Evolutionary conservation across 1,140 invertebrate species (phyloP), one percentile per base, ranked within the genome.

Genomic region (Alviniconcha marisindica): DNA sequence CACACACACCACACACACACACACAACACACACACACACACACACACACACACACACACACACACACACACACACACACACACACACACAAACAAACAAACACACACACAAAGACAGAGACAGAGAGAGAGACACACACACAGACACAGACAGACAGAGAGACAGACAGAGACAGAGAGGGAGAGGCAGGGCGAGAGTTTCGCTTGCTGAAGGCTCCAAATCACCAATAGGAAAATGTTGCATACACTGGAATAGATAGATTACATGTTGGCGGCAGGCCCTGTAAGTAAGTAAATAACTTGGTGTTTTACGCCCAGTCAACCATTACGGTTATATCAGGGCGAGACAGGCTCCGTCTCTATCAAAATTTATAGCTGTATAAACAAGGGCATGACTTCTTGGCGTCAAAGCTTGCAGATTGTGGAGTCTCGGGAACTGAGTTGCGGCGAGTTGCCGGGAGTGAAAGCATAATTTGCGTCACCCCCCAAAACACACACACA

Each of bases 61-160:
- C 54, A 56, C 54, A 56, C 54, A 56, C 54, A 56, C 54, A 56
- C 54, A 56, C 54, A 56, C 54, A 56, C 54, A 56, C 54, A 10
- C 5, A 56, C 21, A 56, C 5, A 10, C 5, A 56, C 21, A 56
- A 5, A 10, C 5, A 56, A 4, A 56, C 5, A 10, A 5, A 56
- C 21, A 56, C 5, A 10, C 5, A 56, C 54, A 56, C 5, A 56
- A 15, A 4, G 28, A 21, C 21, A n/a, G 5, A 56, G 2, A n/a
- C 18, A 56, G 2, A 56, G 18, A 56, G 18, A 21, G 3, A 21
- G 5, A 21, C 5, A 21, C 5, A 56, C 5, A 56, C 54, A 56
- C 5, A 5, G 3, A 56, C 5, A 56, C 54, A 56, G 54, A 21
- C 3, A 69, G 31, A 33, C 14, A 69, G 14, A 33, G 31, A 69